A percentile compares a stretch with the other conserved stretches of the same genome.
These are phyloP conservation scores for Dendrocincla fuliginosa DNA, from an alignment of 2,797 vertebrate species.

Conservation along the genomic window DNA sequence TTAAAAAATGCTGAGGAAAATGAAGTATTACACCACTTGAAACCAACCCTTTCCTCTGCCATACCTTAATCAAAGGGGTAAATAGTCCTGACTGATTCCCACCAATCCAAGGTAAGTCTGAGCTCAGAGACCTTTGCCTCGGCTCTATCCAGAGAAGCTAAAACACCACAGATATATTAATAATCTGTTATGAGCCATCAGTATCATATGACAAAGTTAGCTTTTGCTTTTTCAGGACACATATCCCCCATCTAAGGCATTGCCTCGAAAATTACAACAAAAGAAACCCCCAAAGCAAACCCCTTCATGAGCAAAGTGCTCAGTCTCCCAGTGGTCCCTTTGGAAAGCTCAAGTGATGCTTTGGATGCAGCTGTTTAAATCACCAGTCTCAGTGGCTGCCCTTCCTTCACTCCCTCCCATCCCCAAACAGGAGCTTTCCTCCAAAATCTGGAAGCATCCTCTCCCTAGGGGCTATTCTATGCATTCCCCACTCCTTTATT, in stretches of 20 bases:
- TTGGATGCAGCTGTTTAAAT: not conserved
- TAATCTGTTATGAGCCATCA: not conserved
- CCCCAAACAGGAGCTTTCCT: not conserved
- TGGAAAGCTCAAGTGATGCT: not conserved
- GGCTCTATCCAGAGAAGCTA: not conserved
- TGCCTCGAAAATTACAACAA: not conserved
- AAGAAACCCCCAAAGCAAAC: rapidly evolving
- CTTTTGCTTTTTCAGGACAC: not conserved
- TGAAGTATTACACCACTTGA: not conserved
- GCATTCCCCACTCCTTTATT: not conserved
- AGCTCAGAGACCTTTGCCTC: not conserved
- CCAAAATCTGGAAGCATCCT: not conserved
- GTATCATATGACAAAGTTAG: not conserved
- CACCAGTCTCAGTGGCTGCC: rapidly evolving
- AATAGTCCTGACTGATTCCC: not conserved
- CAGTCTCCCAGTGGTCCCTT: not conserved
- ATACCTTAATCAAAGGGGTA: not conserved
- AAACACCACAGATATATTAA: not conserved
- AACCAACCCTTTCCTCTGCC: not conserved
- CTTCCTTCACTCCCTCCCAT: not conserved
- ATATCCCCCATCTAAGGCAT: rapidly evolving
- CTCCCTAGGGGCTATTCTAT: not conserved
- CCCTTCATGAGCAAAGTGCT: not conserved
- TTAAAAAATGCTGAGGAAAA: rapidly evolving
- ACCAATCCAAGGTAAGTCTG: not conserved